These are phyloP conservation scores for Masnerella sp. DNA, from an alignment of 2,888 invertebrate genomes.

Conservation along the genomic window DNA sequence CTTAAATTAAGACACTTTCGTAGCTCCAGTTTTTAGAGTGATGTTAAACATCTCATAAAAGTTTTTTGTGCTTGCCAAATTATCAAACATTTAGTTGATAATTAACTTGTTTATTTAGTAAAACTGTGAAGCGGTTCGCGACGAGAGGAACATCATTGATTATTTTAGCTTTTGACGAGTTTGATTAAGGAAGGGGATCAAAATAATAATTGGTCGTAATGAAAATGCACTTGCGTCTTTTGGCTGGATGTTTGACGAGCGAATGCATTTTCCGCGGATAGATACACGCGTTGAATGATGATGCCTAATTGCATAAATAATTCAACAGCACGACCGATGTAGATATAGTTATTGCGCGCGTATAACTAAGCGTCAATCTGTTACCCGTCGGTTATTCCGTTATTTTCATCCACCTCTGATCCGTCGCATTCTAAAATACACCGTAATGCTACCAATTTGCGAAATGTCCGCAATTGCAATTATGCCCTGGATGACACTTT, in stretches of 20 bases:
- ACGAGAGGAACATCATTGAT: no score
- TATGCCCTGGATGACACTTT: conserved; percentile 40
- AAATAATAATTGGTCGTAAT: conserved; percentile 39
- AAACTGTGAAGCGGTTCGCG: no score
- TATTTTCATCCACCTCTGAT: conserved; percentile 61
- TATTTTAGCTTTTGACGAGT: not conserved
- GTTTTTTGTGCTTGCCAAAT: no score
- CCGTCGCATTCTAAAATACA: conserved; percentile 58
- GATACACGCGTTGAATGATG: conserved; percentile 64
- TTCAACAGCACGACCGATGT: conserved; percentile 69
- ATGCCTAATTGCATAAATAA: conserved; percentile 74
- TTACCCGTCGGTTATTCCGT: conserved; percentile 68
- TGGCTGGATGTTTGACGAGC: conserved; percentile 35
- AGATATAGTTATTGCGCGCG: conserved; percentile 67
- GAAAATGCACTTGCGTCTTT: conserved; percentile 48
- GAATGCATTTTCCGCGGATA: conserved; percentile 45
- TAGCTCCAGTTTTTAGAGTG: no score
- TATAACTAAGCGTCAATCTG: conserved; percentile 71
- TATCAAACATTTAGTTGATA: no score
- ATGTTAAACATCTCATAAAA: no score
- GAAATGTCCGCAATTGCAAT: conserved; percentile 53
- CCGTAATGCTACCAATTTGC: conserved; percentile 56
- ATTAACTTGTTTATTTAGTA: no score
- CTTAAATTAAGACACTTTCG: no score
- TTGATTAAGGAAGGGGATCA: conserved; percentile 17